Percentiles rank a stretch among this genome's conserved stretches.
Evolutionary conservation across 2,888 invertebrate species (phyloP).

Genomic region (Alloplasta piceator): DNA sequence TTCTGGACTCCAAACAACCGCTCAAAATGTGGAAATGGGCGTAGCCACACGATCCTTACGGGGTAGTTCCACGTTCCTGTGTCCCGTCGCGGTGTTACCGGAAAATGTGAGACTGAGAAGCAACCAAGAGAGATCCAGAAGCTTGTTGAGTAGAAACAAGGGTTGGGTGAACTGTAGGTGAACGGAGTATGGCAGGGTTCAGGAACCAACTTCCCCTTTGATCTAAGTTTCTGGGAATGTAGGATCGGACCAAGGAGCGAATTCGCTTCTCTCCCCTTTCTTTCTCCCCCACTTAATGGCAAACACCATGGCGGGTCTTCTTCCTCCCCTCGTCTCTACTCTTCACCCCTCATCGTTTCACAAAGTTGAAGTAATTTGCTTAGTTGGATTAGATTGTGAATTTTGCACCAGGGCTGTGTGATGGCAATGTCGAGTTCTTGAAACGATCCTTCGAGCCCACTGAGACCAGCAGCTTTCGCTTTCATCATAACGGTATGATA

Average conservation of each 20-base stretch:
- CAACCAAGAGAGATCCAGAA: slow-evolving; percentile 17
- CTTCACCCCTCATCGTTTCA: slow-evolving; percentile 53
- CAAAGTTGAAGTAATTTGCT: slow-evolving; percentile 79
- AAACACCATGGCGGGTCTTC: background rate
- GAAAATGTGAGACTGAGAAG: slow-evolving; percentile 34
- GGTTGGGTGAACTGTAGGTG: slow-evolving; percentile 38
- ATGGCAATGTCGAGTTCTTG: slow-evolving; percentile 68
- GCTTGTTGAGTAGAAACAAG: slow-evolving; percentile 51
- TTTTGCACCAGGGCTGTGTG: slow-evolving; percentile 76
- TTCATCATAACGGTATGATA: slow-evolving; percentile 69
- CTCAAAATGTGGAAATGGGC: slow-evolving; percentile 28
- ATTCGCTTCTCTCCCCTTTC: slow-evolving; percentile 33
- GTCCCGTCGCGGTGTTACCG: slow-evolving; percentile 39
- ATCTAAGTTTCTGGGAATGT: slow-evolving; percentile 79
- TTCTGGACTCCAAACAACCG: background rate
- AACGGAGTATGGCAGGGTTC: slow-evolving; percentile 47
- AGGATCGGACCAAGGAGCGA: slow-evolving; percentile 72
- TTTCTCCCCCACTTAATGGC: background rate
- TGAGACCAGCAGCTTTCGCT: slow-evolving; percentile 39
- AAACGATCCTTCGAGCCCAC: slow-evolving; percentile 47
- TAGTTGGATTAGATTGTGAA: slow-evolving; percentile 80
- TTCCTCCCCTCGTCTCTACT: slow-evolving; percentile 23
- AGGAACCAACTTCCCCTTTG: slow-evolving; percentile 71
- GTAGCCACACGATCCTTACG: background rate
- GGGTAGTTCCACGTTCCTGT: slow-evolving; percentile 29